Base-by-base conservation (phyloP, 1,140 invertebrate species). In the Anastrepha ludens region DNA sequence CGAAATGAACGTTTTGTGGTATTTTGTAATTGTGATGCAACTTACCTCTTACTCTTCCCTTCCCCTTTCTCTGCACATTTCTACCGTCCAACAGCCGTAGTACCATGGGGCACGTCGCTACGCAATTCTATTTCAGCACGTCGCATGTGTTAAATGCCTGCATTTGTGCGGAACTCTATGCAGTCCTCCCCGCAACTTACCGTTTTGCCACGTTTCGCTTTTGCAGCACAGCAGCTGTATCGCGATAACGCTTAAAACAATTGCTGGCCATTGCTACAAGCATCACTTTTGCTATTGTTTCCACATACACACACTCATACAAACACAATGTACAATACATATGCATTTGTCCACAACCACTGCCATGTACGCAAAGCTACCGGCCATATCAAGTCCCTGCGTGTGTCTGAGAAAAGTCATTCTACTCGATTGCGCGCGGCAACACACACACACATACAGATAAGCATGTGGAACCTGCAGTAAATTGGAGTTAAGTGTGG, bases 1-100 rank as follows among this genome's bases (percentile, higher is more conserved):
- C 20, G 74, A 81, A 81, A 81, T 81, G 74, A 81, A 81, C 74
- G 47, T 58, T 81, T 81, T 81, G 74, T 58, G 74, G 74, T 81
- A 81, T 81, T 81, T 81, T 81, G 74, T 17, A 81, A 81, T 81
- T 81, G 74, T 55, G 74, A 9, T 55, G n/a, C n/a, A 20, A 78
- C 47, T 50, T 29, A 29, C 47, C 47, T 50, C 70, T 20, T 7
- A 81, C 41, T 41, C 47, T 6, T 2, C 20, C n/a, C 47, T 62
- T 9, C 17, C 1, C 67, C 17, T 55, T 55, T 55, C 64, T 17
- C 39, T 6, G 4, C 44, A 81, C 55, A 20, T 58, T 3, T 17
- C 9, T 8, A 11, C 29, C 4, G 64, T 29, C 5, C 64, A 20
- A 29, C 20, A 64, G 39, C 47, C 7, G 6, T 17, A n/a, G 6